A percentile compares a stretch with the other conserved stretches of the same genome.
Conservation (phyloP, 2,888 invertebrate genomes). For the Drosophila imparisetae region DNA sequence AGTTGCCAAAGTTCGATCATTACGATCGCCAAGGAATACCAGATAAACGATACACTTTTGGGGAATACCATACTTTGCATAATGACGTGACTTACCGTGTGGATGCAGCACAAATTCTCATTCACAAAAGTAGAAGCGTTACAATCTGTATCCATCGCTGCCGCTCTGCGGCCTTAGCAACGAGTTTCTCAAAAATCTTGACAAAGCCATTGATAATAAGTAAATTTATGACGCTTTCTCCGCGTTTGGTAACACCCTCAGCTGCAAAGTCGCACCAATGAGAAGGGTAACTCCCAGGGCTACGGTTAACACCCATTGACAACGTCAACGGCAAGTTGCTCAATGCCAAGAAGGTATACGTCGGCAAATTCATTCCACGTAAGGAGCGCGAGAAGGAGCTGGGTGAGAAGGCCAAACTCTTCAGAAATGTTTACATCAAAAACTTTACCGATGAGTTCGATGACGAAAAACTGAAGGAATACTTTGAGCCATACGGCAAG, state of each 20-base stretch:
- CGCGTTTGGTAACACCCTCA: constrained; percentile 99
- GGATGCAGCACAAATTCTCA: constrained; percentile 15
- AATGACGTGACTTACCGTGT: constrained; percentile 64
- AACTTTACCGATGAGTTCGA: constrained; percentile 98
- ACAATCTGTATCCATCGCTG: constrained; percentile 90
- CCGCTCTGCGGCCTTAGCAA: constrained; percentile 99
- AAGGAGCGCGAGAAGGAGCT: constrained; percentile 99
- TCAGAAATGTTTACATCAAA: constrained; percentile 97
- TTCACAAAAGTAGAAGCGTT: constrained; percentile 63
- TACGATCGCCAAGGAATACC: too few species aligned
- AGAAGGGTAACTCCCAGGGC: constrained; percentile 96
- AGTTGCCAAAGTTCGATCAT: too few species aligned
- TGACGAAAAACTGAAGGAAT: constrained; percentile 94
- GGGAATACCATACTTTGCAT: too few species aligned
- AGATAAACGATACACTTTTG: too few species aligned
- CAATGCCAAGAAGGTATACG: constrained; percentile 98
- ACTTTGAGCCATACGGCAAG: constrained; percentile 97
- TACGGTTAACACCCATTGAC: constrained; percentile 99
- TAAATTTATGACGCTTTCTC: constrained; percentile 99
- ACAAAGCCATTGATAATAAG: constrained; percentile 99
- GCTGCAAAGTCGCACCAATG: constrained; percentile 99
- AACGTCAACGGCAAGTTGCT: constrained; percentile 99
- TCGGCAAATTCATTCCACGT: constrained; percentile 98
- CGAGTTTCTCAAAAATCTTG: constrained; percentile 99
- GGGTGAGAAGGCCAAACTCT: constrained; percentile 97